phyloP scores from a whole-genome alignment of 2,113 vertebrate genomes.

The Meles meles region DNA sequence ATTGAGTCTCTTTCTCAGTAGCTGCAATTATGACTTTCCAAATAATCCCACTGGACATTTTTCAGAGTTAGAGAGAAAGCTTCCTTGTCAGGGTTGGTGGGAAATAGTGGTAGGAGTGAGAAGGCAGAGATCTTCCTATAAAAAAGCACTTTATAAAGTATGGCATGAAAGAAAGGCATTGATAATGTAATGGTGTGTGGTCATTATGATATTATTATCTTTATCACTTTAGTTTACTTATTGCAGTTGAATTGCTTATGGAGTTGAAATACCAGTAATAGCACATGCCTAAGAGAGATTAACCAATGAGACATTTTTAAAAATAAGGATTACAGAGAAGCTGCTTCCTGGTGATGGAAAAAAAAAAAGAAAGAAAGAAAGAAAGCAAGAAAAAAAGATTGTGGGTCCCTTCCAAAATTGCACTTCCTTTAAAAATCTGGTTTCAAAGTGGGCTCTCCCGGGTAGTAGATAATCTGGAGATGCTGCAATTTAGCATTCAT shows the following conservation, averaged over 20 bases:
- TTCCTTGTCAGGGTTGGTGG: slow-evolving; percentile 41
- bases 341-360: background rate
- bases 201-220: background rate
- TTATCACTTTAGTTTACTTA: slow-evolving; percentile 36
- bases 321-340: background rate
- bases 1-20: slow-evolving; percentile 50
- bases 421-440: background rate
- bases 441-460: background rate
- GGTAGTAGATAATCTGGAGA: background rate
- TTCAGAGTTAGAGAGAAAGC: slow-evolving; percentile 26
- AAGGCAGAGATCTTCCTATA: background rate
- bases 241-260: slow-evolving; percentile 32
- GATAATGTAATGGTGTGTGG: background rate
- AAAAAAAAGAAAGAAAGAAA: background rate
- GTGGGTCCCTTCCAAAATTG: background rate
- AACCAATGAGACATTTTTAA: background rate
- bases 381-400: background rate
- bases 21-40: slow-evolving; percentile 64
- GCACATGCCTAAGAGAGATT: background rate
- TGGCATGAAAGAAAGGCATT: background rate
- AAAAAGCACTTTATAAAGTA: background rate
- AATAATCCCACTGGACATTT: slow-evolving; percentile 60
- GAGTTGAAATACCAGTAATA: slow-evolving; percentile 34
- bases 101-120: background rate
- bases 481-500: background rate